Evolutionary conservation across 92 coral and sea anemone genomes (phyloP), one percentile per base, ranked within the genome.

Genomic region (Zoanthus sociatus): DNA sequence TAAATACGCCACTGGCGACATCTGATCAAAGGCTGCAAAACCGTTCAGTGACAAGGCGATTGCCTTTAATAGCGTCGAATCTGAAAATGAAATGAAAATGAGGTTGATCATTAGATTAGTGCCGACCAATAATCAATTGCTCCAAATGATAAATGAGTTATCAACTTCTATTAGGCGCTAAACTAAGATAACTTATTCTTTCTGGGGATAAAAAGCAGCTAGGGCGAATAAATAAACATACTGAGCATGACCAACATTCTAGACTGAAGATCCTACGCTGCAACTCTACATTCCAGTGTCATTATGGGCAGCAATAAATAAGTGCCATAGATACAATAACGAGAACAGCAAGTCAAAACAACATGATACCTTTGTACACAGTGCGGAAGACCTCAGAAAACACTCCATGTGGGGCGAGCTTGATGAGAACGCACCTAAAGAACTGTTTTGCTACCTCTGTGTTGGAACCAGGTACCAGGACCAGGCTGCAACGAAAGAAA

Each of bases 1-100:
- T 55, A 97, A 78, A 89, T 93, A 97, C 9, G 99, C 99, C 86
- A 97, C 88, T 17, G 99, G 99, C 20, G 98, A 94, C 99, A 97
- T 97, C 94, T 97, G 99, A 86, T 97, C 98, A 78, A 97, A 97
- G 9, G 95, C 92, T 18, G 98, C 72, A 88, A 93, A 97, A 84
- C 96, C 99, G 73, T 94, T 92, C 83, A 97, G 79, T 1, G 99
- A 90, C 60, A 90, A 87, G 33, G 99, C 99, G 14, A 93, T 89
- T 69, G 98, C 96, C 72, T 95, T 92, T 7, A 95, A 82, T 37
- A 97, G 87, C 12, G 95, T 92, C 16, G 94, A 93, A 83, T 97
- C 99, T 95, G 86, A 17, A 71, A 70, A 82, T 47, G n/a, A 87
- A 18, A 60, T 18, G 15, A 60, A 11, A 46, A 50, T 8, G 9